Base-by-base conservation (phyloP, 2,888 invertebrate species). In the Oligia fasciuncula region DNA sequence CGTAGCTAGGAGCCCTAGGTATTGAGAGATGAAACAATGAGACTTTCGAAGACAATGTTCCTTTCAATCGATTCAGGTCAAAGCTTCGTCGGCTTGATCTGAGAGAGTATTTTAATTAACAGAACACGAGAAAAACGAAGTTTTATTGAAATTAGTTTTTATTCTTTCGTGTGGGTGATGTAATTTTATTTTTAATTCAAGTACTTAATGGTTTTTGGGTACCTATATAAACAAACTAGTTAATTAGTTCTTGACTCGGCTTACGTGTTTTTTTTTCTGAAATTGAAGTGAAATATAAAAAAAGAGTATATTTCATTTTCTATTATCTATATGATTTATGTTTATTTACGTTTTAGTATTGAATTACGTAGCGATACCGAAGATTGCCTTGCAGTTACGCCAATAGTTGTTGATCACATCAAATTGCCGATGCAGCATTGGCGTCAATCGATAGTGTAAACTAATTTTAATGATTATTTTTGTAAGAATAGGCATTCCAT, bases 81-180 rank as follows among this genome's bases (percentile, higher is more conserved):
- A 84, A 81, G 83, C 89, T 79, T 63, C 80, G 83, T 78, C 73
- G 79, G 85, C 87, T 83, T 85, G 81, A 88, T 86, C 88, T 84
- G 78, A 74, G 80, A 81, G 85, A 85, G 79, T 81, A 79, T 89
- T 88, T 87, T 87, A 87, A 89, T 89, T 89, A 88, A 79, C 73
- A 79, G 79, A 87, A 79, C 70, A 80, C 67, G 80, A 86, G 67
- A 76, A 87, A 87, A 85, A 86, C 49, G 71, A 85, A 77, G 78
- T 85, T 78, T 70, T 72, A 82, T 84, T 84, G 80, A 77, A 83
- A 87, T 87, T 79, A 76, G 79, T 84, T 84, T 81, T 80, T 69
- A 71, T 69, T 87, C 35, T 71, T 70, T 76, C 73, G 63, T 54
- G 40, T 63, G n/a, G n/a, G 66, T 68, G 29, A 60, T 43, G 72